phyloP scores from a whole-genome alignment of 1,140 invertebrate species.

The Himalopsyche phryganea region DNA sequence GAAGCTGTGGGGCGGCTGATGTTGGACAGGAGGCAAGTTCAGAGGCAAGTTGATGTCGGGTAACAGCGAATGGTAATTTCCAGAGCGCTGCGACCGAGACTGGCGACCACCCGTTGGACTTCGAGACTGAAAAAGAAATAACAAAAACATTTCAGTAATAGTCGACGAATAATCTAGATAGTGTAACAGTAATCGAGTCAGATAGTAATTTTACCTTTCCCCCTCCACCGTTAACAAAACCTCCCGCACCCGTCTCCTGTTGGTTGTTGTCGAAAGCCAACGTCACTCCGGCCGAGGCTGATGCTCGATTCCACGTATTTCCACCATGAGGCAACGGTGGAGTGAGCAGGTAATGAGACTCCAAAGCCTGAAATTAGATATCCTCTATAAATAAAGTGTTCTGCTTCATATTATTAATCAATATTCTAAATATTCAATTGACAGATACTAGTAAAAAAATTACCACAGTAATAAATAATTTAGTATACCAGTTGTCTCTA shows the following conservation, averaged over 20 bases:
- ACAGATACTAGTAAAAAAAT: too few species aligned
- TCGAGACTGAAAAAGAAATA: slow-evolving; percentile 16
- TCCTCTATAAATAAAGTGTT: too few species aligned
- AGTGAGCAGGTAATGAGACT: slow-evolving; percentile 47
- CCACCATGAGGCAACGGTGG: slow-evolving; percentile 17
- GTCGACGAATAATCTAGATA: too few species aligned
- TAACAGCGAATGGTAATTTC: slow-evolving; percentile 45
- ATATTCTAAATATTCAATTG: too few species aligned
- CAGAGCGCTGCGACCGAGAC: slow-evolving; percentile 9
- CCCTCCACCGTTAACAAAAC: slow-evolving; percentile 12
- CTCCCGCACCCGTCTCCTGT: slow-evolving; percentile 21
- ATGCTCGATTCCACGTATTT: slow-evolving; percentile 9
- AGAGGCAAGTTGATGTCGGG: slow-evolving; percentile 55
- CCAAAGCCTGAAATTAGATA: slow-evolving; percentile 45
- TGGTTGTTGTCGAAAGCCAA: slow-evolving; percentile 10
- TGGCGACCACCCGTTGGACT: slow-evolving; percentile 9
- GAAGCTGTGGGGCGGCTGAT: slow-evolving; percentile 70
- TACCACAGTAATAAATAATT: too few species aligned
- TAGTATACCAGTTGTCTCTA: too few species aligned
- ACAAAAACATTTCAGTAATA: background rate
- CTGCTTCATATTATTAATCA: background rate
- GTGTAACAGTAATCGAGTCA: too few species aligned
- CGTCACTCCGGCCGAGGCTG: slow-evolving; percentile 17
- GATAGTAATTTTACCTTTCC: slow-evolving; percentile 15
- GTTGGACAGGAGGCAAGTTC: slow-evolving; percentile 46